A percentile compares a stretch with the other conserved stretches of the same genome.
These are phyloP conservation scores for Thymallus thymallus DNA, from an alignment of 2,113 vertebrate genomes.

Conservation along the genomic window DNA sequence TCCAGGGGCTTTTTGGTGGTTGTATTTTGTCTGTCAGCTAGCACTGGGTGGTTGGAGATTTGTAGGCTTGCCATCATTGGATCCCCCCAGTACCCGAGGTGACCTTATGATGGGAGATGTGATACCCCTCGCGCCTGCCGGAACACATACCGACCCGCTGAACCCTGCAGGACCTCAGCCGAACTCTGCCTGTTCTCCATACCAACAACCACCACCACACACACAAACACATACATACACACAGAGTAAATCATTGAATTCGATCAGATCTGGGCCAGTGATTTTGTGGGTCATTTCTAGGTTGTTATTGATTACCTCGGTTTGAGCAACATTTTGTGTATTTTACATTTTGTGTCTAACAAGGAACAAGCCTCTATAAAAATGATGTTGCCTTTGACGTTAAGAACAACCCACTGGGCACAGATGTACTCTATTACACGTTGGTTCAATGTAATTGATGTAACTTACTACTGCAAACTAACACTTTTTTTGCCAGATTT, in stretches of 20 bases:
- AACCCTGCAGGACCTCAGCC: neutral
- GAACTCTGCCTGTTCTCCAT: neutral
- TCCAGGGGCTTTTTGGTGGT: neutral
- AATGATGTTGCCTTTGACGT: too few species aligned
- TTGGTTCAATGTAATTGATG: too few species aligned
- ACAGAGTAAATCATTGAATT: neutral
- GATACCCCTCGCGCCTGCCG: neutral
- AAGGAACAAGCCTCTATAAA: neutral
- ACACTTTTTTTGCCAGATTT: too few species aligned
- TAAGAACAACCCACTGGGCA: neutral
- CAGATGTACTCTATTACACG: too few species aligned
- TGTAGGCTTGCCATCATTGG: neutral
- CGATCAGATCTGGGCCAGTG: neutral
- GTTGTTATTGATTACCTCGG: too few species aligned
- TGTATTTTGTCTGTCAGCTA: neutral
- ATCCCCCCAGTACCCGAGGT: neutral
- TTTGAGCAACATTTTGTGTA: neutral
- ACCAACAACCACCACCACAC: neutral
- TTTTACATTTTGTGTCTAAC: neutral
- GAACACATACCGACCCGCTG: neutral
- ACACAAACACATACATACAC: too few species aligned
- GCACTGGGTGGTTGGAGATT: neutral
- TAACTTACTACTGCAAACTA: too few species aligned
- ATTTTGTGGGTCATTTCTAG: neutral
- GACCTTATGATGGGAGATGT: constrained; percentile 6